Conservation (phyloP, 2,113 vertebrate species). For the Elachura formosa region DNA sequence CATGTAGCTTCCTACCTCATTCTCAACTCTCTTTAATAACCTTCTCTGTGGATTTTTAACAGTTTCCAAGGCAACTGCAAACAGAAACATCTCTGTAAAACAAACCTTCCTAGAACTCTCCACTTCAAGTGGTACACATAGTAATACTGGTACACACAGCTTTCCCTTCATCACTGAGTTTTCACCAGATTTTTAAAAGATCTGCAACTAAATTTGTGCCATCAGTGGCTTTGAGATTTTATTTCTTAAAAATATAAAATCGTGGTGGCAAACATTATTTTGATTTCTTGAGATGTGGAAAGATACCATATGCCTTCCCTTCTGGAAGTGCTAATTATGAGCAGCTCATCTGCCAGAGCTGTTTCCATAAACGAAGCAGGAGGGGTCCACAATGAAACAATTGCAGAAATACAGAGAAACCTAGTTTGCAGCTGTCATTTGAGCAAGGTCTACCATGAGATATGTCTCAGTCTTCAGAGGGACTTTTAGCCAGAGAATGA, state of each 20-base stretch:
- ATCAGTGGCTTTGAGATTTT: background rate
- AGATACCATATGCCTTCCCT: background rate
- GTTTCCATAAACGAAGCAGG: background rate
- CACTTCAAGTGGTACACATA: background rate
- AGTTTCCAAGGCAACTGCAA: background rate
- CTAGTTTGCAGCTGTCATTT: background rate
- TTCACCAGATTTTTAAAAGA: background rate
- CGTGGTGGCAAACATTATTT: background rate
- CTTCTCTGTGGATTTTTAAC: background rate
- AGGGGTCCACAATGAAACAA: background rate
- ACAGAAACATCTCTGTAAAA: background rate
- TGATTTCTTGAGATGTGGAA: background rate
- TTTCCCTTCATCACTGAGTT: background rate
- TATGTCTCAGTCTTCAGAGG: background rate
- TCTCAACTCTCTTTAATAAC: background rate
- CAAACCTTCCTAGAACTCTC: background rate
- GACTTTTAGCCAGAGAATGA: background rate
- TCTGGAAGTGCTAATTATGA: background rate
- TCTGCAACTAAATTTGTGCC: background rate
- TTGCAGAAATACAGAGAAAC: background rate
- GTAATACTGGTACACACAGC: background rate
- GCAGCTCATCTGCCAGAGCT: background rate
- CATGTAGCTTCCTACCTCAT: background rate
- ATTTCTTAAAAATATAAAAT: background rate
- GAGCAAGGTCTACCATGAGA: background rate